Percentiles rank a stretch among this genome's conserved stretches.
phyloP scores from a whole-genome alignment of 2,888 invertebrate species.

The Synergus umbraculus region DNA sequence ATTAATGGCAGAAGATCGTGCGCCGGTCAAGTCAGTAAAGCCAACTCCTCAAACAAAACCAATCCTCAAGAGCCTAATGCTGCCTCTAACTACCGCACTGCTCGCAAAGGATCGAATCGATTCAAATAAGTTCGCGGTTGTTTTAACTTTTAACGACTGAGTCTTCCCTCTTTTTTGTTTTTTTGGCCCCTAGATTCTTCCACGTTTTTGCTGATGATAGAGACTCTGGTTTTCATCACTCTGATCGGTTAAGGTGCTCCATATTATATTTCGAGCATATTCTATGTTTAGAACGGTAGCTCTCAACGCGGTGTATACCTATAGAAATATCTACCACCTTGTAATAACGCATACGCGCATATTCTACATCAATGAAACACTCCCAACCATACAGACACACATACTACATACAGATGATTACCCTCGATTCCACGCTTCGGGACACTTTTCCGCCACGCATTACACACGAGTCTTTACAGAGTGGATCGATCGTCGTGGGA shows the following conservation, averaged over 20 bases:
- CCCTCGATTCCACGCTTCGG: conserved; percentile 50
- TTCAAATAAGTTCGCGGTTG: neutral
- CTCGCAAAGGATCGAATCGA: conserved; percentile 15
- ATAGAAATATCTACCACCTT: conserved; percentile 16
- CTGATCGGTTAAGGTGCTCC: conserved; percentile 64
- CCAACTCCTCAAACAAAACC: neutral
- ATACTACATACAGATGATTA: conserved; percentile 39
- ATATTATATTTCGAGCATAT: conserved; percentile 74
- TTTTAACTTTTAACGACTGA: neutral
- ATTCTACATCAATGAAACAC: conserved; percentile 36
- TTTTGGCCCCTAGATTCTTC: neutral
- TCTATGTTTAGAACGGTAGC: conserved; percentile 73
- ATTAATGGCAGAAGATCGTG: conserved; percentile 55
- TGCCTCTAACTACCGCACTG: neutral
- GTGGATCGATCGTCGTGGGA: conserved; percentile 2
- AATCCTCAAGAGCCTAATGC: neutral
- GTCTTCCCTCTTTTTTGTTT: conserved; percentile 16
- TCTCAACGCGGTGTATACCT: conserved; percentile 49
- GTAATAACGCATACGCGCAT: conserved; percentile 39
- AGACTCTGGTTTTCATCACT: conserved; percentile 45
- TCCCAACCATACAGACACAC: conserved; percentile 42
- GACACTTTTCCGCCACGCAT: conserved; percentile 45
- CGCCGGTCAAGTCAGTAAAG: conserved; percentile 16
- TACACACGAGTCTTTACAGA: conserved; percentile 20
- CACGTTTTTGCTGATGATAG: conserved; percentile 39